Evolutionary conservation across 2,113 vertebrate genomes (phyloP).

Genomic region (Penelope pileata): DNA sequence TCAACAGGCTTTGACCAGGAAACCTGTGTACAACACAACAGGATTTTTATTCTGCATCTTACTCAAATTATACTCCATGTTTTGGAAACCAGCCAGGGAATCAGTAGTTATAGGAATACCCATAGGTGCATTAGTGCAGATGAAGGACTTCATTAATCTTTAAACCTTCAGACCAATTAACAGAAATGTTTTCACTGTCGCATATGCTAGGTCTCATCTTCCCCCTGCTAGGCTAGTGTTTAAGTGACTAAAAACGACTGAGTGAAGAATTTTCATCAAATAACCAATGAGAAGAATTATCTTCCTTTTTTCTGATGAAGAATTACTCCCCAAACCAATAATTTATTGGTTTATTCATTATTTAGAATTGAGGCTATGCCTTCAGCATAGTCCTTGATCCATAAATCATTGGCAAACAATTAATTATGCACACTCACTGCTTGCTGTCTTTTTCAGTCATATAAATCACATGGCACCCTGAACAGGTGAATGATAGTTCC

Average conservation of each 20-base stretch:
- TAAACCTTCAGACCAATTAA: neutral
- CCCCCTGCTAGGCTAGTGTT: neutral
- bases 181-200: neutral
- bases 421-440: neutral
- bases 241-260: neutral
- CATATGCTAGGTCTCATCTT: neutral
- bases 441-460: neutral
- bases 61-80: neutral
- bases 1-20: neutral
- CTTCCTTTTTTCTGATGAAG: neutral
- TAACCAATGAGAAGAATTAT: neutral
- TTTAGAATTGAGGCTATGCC: constrained; percentile 15
- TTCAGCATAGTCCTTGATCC: neutral
- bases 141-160: constrained; percentile 13
- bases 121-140: neutral
- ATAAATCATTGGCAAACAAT: constrained; percentile 17
- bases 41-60: neutral
- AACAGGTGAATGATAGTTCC: neutral
- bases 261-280: neutral
- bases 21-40: neutral
- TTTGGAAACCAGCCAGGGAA: neutral
- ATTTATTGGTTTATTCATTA: constrained; percentile 13
- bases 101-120: neutral
- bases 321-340: neutral
- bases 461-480: neutral